Evolutionary conservation across 2,797 vertebrate genomes (phyloP).

Genomic region (Podargus strigoides): DNA sequence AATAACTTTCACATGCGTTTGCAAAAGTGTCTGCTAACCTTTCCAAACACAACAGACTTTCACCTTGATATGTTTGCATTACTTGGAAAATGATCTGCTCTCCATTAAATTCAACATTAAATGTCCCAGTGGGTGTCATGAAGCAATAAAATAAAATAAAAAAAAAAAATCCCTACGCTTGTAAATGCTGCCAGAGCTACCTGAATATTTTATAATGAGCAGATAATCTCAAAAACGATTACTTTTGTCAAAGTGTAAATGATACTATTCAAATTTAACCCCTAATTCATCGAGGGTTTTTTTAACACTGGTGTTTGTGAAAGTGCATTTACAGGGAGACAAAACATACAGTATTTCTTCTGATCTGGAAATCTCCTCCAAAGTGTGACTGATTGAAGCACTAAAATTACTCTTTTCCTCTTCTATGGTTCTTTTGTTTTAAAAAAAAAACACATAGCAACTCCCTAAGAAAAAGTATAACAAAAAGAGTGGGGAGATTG

Average conservation of each 20-base stretch:
- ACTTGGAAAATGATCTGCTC: constrained; percentile 50
- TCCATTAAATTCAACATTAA: constrained; percentile 58
- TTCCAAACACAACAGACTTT: constrained; percentile 27
- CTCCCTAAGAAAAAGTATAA: neutral
- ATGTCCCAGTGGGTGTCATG: constrained; percentile 51
- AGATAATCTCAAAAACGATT: constrained; percentile 47
- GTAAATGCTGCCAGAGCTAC: constrained; percentile 44
- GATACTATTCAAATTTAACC: neutral
- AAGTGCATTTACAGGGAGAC: neutral
- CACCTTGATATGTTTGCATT: constrained; percentile 43
- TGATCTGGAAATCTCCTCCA: neutral
- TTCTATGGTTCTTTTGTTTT: neutral
- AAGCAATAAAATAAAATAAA: constrained; percentile 39
- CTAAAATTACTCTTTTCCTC: neutral
- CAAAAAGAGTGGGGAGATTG: neutral
- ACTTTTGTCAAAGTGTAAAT: constrained; percentile 44
- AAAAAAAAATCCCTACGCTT: neutral
- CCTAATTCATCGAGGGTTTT: neutral
- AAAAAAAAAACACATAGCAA: neutral
- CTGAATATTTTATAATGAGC: constrained; percentile 43
- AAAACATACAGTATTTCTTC: neutral
- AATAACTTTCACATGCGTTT: neutral
- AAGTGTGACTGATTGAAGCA: neutral
- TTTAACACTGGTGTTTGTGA: neutral
- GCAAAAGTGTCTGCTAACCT: constrained; percentile 3